A percentile compares a stretch with the other conserved stretches of the same genome.
Evolutionary conservation across 2,113 vertebrate genomes (phyloP).

Genomic region (Merops nubicus): DNA sequence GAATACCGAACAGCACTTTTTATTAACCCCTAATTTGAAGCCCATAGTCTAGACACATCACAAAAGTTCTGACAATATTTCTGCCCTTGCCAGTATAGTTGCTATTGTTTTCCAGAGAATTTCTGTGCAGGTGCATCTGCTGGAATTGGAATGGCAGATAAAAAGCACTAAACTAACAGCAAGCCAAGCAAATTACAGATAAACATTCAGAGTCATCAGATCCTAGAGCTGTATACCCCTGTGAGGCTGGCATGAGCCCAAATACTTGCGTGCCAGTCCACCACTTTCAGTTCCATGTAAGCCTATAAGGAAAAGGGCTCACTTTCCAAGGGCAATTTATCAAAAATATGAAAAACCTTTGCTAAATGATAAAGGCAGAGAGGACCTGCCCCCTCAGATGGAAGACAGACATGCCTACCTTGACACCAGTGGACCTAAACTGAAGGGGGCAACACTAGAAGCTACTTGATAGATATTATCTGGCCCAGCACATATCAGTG

Average conservation of each 20-base stretch:
- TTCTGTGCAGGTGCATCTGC: background rate
- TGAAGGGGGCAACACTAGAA: background rate
- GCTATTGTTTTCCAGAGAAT: background rate
- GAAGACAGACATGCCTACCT: background rate
- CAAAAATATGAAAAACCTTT: background rate
- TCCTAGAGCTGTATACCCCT: background rate
- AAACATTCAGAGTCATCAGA: background rate
- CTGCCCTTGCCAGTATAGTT: background rate
- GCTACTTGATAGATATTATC: background rate
- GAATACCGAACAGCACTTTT: conserved; percentile 60
- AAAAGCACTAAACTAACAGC: background rate
- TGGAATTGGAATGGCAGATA: background rate
- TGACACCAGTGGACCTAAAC: background rate
- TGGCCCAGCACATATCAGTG: background rate
- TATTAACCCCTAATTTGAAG: conserved; percentile 56
- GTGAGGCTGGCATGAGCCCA: background rate
- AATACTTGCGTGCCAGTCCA: background rate
- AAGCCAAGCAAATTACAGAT: background rate
- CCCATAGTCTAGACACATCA: background rate
- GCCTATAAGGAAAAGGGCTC: background rate
- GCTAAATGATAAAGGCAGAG: background rate
- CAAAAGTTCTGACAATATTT: conserved; percentile 1
- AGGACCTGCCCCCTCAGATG: background rate
- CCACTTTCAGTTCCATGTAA: background rate
- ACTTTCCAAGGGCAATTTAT: background rate